phyloP scores from a whole-genome alignment of 2,888 invertebrate genomes.

The Eristalinus aeneus region DNA sequence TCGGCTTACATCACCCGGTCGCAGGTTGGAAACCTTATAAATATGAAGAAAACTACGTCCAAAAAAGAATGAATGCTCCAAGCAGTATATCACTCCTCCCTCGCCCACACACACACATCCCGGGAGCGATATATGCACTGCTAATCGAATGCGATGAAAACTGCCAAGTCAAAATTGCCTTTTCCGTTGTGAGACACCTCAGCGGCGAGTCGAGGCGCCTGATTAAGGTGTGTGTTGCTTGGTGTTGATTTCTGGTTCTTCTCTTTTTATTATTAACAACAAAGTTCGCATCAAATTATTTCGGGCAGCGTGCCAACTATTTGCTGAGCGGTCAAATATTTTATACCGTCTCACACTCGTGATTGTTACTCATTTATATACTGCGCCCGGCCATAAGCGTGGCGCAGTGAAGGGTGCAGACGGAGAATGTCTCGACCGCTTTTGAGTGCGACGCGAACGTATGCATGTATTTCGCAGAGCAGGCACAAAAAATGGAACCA shows the following conservation, averaged over 20 bases:
- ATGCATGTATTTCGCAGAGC: slow-evolving; percentile 3
- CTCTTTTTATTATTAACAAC: slow-evolving; percentile 33
- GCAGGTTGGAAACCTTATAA: neutral
- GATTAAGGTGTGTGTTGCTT: neutral
- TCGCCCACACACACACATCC: neutral
- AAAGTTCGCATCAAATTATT: slow-evolving; percentile 34
- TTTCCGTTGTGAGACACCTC: neutral
- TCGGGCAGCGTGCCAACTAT: slow-evolving; percentile 34
- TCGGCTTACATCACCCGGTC: neutral
- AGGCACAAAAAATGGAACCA: slow-evolving; percentile 29
- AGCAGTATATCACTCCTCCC: neutral
- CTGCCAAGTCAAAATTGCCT: neutral
- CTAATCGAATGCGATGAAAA: neutral
- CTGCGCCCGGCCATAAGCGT: neutral
- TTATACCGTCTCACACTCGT: slow-evolving; percentile 16
- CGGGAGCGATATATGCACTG: neutral
- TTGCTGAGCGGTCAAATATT: slow-evolving; percentile 11
- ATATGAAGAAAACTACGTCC: neutral
- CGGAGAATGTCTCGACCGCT: neutral
- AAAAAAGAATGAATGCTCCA: neutral
- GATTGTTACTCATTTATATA: slow-evolving; percentile 18
- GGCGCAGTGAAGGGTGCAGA: neutral
- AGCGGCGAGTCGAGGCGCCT: neutral
- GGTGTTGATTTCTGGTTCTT: neutral
- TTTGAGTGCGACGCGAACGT: neutral